A percentile compares a stretch with the other conserved stretches of the same genome.
phyloP scores from a whole-genome alignment of 2,888 invertebrate genomes.

The Nomada goodeniana region DNA sequence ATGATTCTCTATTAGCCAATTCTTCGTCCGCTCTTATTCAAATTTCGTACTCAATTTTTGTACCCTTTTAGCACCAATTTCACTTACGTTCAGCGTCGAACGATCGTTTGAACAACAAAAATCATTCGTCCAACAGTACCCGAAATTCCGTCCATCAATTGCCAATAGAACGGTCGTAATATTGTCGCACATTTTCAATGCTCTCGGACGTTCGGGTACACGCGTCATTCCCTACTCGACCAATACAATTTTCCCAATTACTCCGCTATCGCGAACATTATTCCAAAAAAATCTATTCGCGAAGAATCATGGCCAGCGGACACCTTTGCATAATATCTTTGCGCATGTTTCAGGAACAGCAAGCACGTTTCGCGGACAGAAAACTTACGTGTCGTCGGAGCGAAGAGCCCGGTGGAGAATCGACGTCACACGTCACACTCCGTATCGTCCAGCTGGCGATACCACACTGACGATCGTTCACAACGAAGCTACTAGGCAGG shows the following conservation, averaged over 20 bases:
- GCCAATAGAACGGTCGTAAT: not conserved
- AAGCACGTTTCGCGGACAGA: not conserved
- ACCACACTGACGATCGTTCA: conserved; percentile 70
- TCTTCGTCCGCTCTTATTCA: not conserved
- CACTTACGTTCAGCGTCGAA: too few species aligned
- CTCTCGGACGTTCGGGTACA: not conserved
- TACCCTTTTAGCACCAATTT: not conserved
- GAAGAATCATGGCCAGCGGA: not conserved
- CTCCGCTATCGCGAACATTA: too few species aligned
- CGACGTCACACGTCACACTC: conserved; percentile 26
- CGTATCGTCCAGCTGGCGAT: conserved; percentile 67
- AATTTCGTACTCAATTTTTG: not conserved
- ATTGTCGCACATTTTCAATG: conserved; percentile 16
- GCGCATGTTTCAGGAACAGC: not conserved
- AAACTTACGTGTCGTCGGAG: conserved; percentile 54
- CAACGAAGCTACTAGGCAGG: conserved; percentile 62
- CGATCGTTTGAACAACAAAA: not conserved
- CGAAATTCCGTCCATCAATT: too few species aligned
- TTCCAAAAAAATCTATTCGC: too few species aligned
- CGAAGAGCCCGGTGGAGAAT: conserved; percentile 29
- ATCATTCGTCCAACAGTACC: too few species aligned
- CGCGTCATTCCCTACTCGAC: conserved; percentile 11
- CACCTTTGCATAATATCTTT: too few species aligned
- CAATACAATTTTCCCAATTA: not conserved
- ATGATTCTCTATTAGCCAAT: conserved; percentile 29